Evolutionary conservation across 2,888 invertebrate genomes (phyloP), one percentile per base, ranked within the genome.

Genomic region (Sinelater perroti): DNA sequence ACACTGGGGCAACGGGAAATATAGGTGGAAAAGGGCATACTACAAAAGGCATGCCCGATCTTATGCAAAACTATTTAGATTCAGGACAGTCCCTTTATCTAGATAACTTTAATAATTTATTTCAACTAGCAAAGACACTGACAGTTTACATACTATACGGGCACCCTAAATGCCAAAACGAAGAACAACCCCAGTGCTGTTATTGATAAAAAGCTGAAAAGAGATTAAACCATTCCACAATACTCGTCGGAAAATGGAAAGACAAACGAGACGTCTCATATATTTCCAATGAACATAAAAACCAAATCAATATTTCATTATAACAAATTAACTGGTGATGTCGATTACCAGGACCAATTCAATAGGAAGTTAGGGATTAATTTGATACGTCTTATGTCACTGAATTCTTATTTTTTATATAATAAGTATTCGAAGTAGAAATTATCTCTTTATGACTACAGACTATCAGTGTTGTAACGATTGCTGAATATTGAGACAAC

Each of bases 1-100:
- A 70, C 55, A 63, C 62, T 35, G 61, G 33, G 68, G 70, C 46
- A 56, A 50, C 11, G 10, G 63, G 61, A 38, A 36, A 59, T 52
- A 11, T 36, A 24, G 65, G 64, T 42, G 65, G 65, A 47, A 66
- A 65, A 51, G 64, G 65, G 14, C 69, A 71, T 58, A 56, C 63
- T 2, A 61, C 61, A 16, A 26, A 66, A 55, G 60, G 67, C 8
- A 62, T 69, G 1, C 31, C 56, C 26, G 18, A 61, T 30, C 45
- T 67, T 8, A 46, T 67, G 50, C 18, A 47, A 8, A 57, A 62
- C 58, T 11, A 36, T 7, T 36, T 36, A 36, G n/a, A 36, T 18
- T 6, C 2, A 3, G 36, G 36, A 1, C 36, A 30, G 4, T n/a
- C 14, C 4, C 5, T 45, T 1, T 11, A 30, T 10, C 6, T 45